phyloP scores from a whole-genome alignment of 1,140 invertebrate genomes.

The Drosophila lowei region DNA sequence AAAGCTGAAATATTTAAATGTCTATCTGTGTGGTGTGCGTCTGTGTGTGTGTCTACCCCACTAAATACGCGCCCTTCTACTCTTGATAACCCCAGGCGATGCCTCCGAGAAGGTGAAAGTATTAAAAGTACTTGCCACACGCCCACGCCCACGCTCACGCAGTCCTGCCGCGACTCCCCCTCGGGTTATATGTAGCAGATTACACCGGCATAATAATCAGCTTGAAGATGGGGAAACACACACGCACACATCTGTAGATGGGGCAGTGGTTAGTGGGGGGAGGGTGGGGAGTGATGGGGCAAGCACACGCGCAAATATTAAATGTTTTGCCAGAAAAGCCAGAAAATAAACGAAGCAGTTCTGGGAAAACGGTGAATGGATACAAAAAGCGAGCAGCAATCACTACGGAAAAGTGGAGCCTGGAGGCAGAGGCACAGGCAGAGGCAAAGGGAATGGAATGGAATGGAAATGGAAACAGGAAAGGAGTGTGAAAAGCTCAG shows the following conservation, averaged over 20 bases:
- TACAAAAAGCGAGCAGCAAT: conserved; percentile 31
- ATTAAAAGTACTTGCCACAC: conserved; percentile 76
- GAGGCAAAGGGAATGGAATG: no score
- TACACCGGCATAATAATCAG: conserved; percentile 77
- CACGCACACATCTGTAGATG: conserved; percentile 38
- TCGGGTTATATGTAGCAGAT: conserved; percentile 73
- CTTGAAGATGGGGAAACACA: conserved; percentile 35
- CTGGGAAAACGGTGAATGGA: conserved; percentile 13
- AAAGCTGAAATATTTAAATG: conserved; percentile 79
- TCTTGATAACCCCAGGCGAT: not conserved
- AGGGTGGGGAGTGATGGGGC: conserved; percentile 30
- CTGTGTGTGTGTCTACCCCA: conserved; percentile 19
- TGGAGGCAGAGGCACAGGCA: conserved; percentile 12
- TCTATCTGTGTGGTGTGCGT: conserved; percentile 16
- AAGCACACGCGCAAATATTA: conserved; percentile 78
- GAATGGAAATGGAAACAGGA: conserved; percentile 8
- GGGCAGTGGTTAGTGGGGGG: not conserved
- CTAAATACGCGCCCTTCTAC: not conserved
- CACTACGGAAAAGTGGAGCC: conserved; percentile 14
- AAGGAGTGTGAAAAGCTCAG: not conserved
- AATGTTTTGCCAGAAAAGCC: conserved; percentile 63
- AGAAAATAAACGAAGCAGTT: conserved; percentile 24
- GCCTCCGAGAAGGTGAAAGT: conserved; percentile 70
- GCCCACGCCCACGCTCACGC: conserved; percentile 37
- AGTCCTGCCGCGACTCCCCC: conserved; percentile 51